Percentiles rank a stretch among this genome's conserved stretches.
Evolutionary conservation across 2,888 invertebrate genomes (phyloP).

Genomic region (Scaptomyza parva): DNA sequence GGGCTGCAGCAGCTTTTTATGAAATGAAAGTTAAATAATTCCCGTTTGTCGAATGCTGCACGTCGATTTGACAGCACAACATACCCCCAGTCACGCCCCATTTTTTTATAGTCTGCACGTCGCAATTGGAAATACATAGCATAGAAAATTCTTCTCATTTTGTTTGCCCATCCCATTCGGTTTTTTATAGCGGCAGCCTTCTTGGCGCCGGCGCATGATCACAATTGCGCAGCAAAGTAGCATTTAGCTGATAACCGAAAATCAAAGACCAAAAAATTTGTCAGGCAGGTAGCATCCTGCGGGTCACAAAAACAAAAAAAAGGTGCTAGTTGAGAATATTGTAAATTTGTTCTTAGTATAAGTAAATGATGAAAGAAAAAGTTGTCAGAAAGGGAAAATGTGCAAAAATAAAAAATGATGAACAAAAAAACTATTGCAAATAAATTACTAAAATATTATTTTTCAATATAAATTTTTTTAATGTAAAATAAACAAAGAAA

Average conservation of each 20-base stretch:
- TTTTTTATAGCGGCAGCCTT: not conserved
- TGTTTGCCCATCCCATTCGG: not conserved
- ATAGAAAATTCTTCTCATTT: slow-evolving; percentile 50
- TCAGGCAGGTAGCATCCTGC: slow-evolving; percentile 14
- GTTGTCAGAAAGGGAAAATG: not conserved
- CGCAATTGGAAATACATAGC: slow-evolving; percentile 54
- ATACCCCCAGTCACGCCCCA: slow-evolving; percentile 58
- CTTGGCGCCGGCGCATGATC: slow-evolving; percentile 23
- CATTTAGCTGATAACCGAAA: slow-evolving; percentile 12
- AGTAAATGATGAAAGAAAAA: not conserved
- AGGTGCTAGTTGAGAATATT: not conserved
- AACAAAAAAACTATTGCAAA: no score
- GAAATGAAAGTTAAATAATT: slow-evolving; percentile 34
- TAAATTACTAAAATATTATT: no score
- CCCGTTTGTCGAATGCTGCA: slow-evolving; percentile 61
- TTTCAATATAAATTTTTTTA: no score
- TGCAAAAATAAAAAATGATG: not conserved
- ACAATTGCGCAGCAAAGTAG: slow-evolving; percentile 34
- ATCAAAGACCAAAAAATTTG: slow-evolving; percentile 25
- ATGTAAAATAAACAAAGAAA: not conserved
- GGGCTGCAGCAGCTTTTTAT: not conserved
- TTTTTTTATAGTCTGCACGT: slow-evolving; percentile 57
- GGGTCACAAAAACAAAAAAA: slow-evolving; percentile 1
- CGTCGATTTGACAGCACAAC: slow-evolving; percentile 49
- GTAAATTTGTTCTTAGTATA: slow-evolving; percentile 3